Evolutionary conservation across 2,888 invertebrate species (phyloP).

Genomic region (Meloe dianella): DNA sequence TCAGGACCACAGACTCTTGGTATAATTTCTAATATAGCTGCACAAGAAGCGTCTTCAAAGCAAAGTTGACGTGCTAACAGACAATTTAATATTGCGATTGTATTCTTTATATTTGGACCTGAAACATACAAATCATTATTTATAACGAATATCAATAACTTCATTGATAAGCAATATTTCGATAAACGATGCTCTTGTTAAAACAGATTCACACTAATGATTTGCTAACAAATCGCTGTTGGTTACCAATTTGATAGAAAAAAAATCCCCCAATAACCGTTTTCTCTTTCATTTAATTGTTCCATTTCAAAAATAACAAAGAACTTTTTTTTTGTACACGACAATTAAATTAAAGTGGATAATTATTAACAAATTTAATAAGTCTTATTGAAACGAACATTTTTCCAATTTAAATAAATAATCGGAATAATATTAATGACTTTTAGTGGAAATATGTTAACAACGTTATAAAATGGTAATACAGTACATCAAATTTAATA

Average conservation of each 20-base stretch:
- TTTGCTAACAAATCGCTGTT: background rate
- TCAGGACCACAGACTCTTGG: conserved; percentile 90
- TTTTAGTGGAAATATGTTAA: background rate
- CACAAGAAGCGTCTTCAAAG: conserved; percentile 89
- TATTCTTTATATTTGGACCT: conserved; percentile 82
- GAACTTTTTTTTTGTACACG: too few species aligned
- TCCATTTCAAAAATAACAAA: too few species aligned
- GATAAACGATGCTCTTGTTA: background rate
- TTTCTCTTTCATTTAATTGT: background rate
- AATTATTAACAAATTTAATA: too few species aligned
- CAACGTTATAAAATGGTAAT: background rate
- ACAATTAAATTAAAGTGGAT: too few species aligned
- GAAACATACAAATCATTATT: conserved; percentile 52
- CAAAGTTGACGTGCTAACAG: conserved; percentile 86
- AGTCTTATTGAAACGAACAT: background rate
- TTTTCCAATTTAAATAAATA: background rate
- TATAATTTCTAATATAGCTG: conserved; percentile 88
- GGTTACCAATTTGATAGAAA: background rate
- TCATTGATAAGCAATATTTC: conserved; percentile 28
- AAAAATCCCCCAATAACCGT: background rate
- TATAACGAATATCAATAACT: conserved; percentile 25
- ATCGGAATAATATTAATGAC: background rate
- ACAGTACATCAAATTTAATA: background rate
- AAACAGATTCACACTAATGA: conserved; percentile 5
- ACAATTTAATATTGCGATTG: conserved; percentile 85